Conservation (phyloP, 1,140 invertebrate species). For the Lepidotrigona ventralis region DNA sequence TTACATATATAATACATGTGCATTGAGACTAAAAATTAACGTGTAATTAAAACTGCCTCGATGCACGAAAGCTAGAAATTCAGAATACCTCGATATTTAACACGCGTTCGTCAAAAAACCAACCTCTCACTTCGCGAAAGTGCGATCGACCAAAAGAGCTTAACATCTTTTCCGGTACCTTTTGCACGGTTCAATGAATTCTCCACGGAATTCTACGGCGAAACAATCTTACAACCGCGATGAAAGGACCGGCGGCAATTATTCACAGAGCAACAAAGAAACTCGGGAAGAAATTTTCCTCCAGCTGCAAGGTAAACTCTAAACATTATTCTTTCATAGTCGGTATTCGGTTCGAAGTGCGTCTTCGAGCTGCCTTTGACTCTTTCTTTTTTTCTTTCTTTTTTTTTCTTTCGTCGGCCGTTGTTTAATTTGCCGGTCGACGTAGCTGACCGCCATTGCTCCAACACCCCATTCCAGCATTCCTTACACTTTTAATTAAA, state of each 20-base stretch:
- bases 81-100: no score
- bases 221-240: neutral
- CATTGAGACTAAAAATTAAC: no score
- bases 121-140: no score
- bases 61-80: no score
- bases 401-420: no score
- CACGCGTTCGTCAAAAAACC: no score
- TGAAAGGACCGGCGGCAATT: neutral
- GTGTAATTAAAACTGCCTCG: no score
- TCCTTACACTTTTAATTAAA: constrained; percentile 52
- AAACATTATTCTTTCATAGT: neutral
- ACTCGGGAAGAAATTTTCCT: no score
- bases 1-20: no score
- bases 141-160: no score
- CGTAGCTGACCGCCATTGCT: constrained; percentile 5
- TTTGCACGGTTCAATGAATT: neutral
- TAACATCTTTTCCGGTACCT: no score
- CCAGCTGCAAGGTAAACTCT: neutral
- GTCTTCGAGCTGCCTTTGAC: neutral
- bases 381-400: neutral
- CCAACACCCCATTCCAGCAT: neutral
- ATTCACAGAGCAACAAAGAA: neutral
- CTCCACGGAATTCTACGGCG: neutral
- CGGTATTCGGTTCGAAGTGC: neutral
- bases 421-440: constrained; percentile 1